phyloP scores from a whole-genome alignment of 2,888 invertebrate genomes.

The Nomada flava region DNA sequence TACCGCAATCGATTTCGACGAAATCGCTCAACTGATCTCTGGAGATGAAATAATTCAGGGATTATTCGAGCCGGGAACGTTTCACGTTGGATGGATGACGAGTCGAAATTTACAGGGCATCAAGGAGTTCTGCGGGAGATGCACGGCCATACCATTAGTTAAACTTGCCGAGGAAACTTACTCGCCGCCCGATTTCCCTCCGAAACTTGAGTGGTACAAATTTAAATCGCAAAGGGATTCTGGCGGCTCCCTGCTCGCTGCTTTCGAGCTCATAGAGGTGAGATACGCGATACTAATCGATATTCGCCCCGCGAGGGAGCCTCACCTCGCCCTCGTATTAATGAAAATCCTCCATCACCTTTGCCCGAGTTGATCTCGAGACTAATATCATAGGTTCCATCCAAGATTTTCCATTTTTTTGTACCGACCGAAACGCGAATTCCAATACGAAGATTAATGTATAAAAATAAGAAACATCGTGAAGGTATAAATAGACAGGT shows the following conservation, averaged over 20 bases:
- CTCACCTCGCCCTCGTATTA: background rate
- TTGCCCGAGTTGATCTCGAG: conserved; percentile 21
- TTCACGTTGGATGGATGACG: background rate
- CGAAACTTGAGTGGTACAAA: conserved; percentile 84
- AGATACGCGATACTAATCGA: conserved; percentile 63
- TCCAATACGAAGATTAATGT: background rate
- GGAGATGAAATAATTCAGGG: too few species aligned
- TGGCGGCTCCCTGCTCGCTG: conserved; percentile 84
- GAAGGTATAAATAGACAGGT: background rate
- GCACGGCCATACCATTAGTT: conserved; percentile 82
- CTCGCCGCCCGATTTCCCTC: conserved; percentile 80
- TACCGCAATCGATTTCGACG: background rate
- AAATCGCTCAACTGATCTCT: background rate
- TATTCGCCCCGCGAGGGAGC: conserved; percentile 11
- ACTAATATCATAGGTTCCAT: background rate
- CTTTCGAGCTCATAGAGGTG: conserved; percentile 85
- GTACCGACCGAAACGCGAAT: background rate
- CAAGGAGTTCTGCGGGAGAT: conserved; percentile 84
- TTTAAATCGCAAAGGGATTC: conserved; percentile 80
- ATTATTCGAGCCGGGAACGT: too few species aligned
- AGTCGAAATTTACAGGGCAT: conserved; percentile 60
- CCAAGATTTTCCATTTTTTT: background rate
- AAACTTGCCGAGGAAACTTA: conserved; percentile 82
- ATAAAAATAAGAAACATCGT: background rate
- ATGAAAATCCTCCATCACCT: background rate